These are phyloP conservation scores for Hippocampus comes DNA, from an alignment of 2,113 vertebrate species.

Conservation along the genomic window DNA sequence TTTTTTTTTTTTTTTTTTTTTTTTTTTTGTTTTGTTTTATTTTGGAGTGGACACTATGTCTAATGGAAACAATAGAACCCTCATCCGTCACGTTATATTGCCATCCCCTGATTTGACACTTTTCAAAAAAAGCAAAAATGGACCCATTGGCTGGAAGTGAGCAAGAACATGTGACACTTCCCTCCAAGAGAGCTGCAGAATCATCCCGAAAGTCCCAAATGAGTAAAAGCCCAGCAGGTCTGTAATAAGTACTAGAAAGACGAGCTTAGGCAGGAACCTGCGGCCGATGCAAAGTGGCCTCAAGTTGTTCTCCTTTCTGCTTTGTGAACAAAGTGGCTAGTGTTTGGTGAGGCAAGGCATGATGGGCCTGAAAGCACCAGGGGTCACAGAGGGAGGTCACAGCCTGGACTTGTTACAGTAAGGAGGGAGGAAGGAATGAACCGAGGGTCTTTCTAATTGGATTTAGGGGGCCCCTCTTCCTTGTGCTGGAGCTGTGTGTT, in stretches of 20 bases:
- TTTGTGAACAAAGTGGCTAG: constrained; percentile 30
- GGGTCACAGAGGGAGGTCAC: constrained; percentile 19
- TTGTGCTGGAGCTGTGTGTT: constrained; percentile 40
- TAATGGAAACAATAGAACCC: constrained; percentile 22
- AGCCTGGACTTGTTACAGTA: constrained; percentile 39
- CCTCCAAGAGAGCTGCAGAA: constrained; percentile 3
- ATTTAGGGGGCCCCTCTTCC: constrained; percentile 47
- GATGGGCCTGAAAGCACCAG: constrained; percentile 13
- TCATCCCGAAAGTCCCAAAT: not conserved
- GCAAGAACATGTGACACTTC: not conserved
- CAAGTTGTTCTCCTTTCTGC: not conserved
- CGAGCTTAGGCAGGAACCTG: not conserved
- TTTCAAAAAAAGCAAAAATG: constrained; percentile 5
- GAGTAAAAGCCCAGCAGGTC: not conserved
- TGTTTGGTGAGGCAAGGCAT: constrained; percentile 33
- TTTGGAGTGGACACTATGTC: not conserved
- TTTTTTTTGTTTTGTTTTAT: not conserved
- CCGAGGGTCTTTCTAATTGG: constrained; percentile 58
- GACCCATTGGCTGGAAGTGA: not conserved
- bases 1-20: not conserved
- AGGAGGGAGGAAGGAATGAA: constrained; percentile 31
- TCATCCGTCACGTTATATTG: constrained; percentile 10
- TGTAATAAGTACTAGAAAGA: not conserved
- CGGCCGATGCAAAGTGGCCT: not conserved
- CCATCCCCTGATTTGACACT: constrained; percentile 4